A percentile compares a stretch with the other conserved stretches of the same genome.
Evolutionary conservation across 2,797 vertebrate species (phyloP).

Genomic region (Chaetodon trifasciatus): DNA sequence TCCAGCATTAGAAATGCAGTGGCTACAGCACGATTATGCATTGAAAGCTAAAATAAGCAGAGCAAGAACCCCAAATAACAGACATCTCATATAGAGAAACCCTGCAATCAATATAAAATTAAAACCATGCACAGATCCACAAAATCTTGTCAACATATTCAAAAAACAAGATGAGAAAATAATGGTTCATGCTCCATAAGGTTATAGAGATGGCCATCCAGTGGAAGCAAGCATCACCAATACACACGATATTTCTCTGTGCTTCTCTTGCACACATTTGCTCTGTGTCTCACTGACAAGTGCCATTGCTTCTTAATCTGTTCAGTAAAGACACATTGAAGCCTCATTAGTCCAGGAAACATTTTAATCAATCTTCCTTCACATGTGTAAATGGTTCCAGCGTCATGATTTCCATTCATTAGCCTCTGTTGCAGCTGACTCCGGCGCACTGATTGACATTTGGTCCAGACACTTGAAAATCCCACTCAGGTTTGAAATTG

Average conservation of each 20-base stretch:
- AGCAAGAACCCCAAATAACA: background rate
- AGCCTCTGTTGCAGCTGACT: background rate
- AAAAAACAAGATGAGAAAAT: background rate
- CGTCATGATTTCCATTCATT: background rate
- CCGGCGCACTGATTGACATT: background rate
- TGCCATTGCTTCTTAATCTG: background rate
- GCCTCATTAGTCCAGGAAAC: background rate
- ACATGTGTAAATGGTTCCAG: background rate
- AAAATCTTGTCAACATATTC: background rate
- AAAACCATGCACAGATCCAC: background rate
- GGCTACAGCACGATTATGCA: background rate
- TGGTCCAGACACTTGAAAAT: background rate
- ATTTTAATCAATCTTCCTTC: background rate
- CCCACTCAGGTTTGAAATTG: background rate
- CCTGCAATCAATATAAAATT: background rate
- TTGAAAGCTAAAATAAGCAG: conserved; percentile 6
- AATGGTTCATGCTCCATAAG: background rate
- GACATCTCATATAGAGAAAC: background rate
- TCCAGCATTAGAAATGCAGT: background rate
- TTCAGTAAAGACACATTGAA: conserved; percentile 6
- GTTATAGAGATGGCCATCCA: background rate
- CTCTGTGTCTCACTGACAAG: background rate
- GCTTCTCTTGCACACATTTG: background rate
- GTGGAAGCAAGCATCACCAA: background rate
- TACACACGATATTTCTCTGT: background rate